Conservation (phyloP, 2,113 vertebrate genomes). For the Gasterosteus nipponicus region DNA sequence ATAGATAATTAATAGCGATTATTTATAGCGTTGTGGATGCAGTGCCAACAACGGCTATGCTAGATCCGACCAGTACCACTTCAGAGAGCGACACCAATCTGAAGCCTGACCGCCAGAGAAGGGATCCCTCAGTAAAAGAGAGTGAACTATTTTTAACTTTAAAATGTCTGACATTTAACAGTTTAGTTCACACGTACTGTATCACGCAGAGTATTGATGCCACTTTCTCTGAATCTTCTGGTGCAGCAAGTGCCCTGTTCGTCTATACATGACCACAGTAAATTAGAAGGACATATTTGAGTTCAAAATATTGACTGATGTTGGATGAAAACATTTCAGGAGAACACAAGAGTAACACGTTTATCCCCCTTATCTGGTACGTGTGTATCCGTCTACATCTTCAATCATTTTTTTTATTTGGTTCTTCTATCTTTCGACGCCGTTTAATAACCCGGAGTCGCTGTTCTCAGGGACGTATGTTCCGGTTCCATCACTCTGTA, state of each 20-base stretch:
- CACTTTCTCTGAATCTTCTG: slow-evolving; percentile 23
- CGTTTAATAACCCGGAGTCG: not conserved
- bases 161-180: slow-evolving; percentile 8
- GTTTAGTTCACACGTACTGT: slow-evolving; percentile 20
- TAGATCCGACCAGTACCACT: slow-evolving; percentile 1
- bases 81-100: slow-evolving; percentile 20
- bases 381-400: not conserved
- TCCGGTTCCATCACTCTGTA: not conserved
- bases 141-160: slow-evolving; percentile 29
- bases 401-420: not conserved
- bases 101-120: slow-evolving; percentile 14
- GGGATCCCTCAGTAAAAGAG: slow-evolving; percentile 39
- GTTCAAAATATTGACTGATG: slow-evolving; percentile 11
- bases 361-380: not conserved
- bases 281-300: not conserved
- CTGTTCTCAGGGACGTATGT: not conserved
- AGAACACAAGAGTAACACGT: not conserved
- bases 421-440: not conserved
- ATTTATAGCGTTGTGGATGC: not conserved
- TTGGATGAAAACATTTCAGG: slow-evolving; percentile 7
- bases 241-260: slow-evolving; percentile 36
- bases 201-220: not conserved
- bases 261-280: not conserved
- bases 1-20: not conserved
- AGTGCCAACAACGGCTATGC: slow-evolving; percentile 10